phyloP scores from a whole-genome alignment of 2,888 invertebrate genomes.

The Heliconius charithonia region DNA sequence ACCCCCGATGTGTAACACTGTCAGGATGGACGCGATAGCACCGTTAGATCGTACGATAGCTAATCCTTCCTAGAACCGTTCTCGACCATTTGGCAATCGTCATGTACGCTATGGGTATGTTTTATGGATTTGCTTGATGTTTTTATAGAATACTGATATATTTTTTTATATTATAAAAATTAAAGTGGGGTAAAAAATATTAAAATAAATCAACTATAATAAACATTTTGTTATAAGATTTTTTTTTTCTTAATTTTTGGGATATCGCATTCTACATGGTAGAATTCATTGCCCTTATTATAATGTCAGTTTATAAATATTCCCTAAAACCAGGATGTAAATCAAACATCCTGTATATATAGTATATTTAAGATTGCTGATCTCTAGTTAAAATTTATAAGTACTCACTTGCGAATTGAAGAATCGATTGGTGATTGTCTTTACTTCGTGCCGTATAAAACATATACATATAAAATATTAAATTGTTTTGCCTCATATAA shows the following conservation, averaged over 20 bases:
- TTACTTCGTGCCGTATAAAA: not conserved
- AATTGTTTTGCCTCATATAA: not conserved
- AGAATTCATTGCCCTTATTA: not conserved
- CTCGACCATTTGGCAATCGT: constrained; percentile 54
- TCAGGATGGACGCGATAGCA: constrained; percentile 21
- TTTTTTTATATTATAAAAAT: not conserved
- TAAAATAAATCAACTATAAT: not conserved
- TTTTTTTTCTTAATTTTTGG: too few relatives aligned
- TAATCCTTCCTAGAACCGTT: constrained; percentile 43
- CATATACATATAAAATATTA: not conserved
- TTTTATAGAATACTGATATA: not conserved
- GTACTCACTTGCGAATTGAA: not conserved
- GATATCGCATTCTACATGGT: not conserved
- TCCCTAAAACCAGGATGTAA: not conserved
- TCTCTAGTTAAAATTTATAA: not conserved
- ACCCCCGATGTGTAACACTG: constrained; percentile 19
- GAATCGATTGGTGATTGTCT: not conserved
- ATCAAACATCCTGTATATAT: not conserved
- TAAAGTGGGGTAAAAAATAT: not conserved
- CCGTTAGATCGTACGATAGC: constrained; percentile 30
- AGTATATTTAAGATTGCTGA: not conserved
- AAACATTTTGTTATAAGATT: too few relatives aligned
- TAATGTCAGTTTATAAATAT: not conserved
- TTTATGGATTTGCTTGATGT: constrained; percentile 15
- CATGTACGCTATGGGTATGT: constrained; percentile 49